Percentiles rank a stretch among this genome's conserved stretches.
phyloP scores from a whole-genome alignment of 2,113 vertebrate species.

The Epinephelus moara region DNA sequence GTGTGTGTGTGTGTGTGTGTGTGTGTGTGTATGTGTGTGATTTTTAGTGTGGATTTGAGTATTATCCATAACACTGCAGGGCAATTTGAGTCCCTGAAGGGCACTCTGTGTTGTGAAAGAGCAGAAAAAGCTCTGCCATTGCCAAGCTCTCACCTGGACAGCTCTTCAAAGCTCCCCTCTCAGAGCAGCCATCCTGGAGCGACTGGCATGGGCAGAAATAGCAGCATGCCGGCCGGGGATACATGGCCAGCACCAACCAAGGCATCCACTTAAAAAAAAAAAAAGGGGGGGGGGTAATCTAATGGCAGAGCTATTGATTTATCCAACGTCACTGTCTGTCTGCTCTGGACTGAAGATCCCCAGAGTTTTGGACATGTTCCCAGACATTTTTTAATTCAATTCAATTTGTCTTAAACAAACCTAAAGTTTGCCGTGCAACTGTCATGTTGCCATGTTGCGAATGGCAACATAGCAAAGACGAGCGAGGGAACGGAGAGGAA shows the following conservation, averaged over 20 bases:
- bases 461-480: slow-evolving; percentile 5
- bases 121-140: slow-evolving; percentile 61
- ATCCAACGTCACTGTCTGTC: slow-evolving; percentile 37
- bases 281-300: slow-evolving; percentile 9
- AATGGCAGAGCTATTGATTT: slow-evolving; percentile 19
- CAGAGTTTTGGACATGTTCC: slow-evolving; percentile 22
- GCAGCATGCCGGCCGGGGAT: slow-evolving; percentile 46
- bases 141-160: slow-evolving; percentile 77
- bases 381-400: slow-evolving; percentile 30
- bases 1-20: slow-evolving; percentile 12
- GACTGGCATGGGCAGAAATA: slow-evolving; percentile 68
- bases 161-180: slow-evolving; percentile 72
- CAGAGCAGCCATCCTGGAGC: slow-evolving; percentile 60
- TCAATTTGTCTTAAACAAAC: slow-evolving; percentile 19
- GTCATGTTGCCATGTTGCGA: slow-evolving; percentile 22
- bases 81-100: slow-evolving; percentile 67
- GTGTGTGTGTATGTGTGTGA: slow-evolving; percentile 30
- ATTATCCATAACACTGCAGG: slow-evolving; percentile 69
- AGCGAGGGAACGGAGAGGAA: slow-evolving; percentile 3
- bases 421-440: slow-evolving; percentile 38
- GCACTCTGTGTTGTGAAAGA: slow-evolving; percentile 66
- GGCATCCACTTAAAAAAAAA: slow-evolving; percentile 34
- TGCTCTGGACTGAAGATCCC: slow-evolving; percentile 26
- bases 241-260: slow-evolving; percentile 40
- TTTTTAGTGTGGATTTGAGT: slow-evolving; percentile 55